Evolutionary conservation across 2,113 vertebrate genomes (phyloP).

Genomic region (Oceanites oceanicus): DNA sequence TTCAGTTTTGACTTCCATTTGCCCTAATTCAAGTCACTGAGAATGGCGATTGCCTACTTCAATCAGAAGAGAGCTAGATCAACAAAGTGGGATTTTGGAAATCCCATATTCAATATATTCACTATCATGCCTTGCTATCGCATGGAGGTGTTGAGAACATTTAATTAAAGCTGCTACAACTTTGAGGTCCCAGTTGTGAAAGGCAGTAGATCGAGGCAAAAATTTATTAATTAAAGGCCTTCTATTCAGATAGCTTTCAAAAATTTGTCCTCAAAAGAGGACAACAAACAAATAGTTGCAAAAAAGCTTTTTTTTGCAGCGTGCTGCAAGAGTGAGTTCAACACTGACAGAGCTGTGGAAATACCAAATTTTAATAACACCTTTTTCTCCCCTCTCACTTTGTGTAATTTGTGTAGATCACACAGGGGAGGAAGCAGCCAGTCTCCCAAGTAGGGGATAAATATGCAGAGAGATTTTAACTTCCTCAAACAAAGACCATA

Average conservation of each 20-base stretch:
- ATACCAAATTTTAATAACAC: background rate
- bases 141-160: background rate
- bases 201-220: background rate
- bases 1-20: background rate
- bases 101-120: background rate
- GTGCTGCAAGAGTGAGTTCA: background rate
- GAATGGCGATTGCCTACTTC: background rate
- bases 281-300: background rate
- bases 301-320: background rate
- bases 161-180: slow-evolving; percentile 28
- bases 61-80: background rate
- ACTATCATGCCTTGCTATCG: background rate
- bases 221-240: slow-evolving; percentile 9
- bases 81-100: background rate
- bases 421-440: background rate
- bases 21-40: background rate
- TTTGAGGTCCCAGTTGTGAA: background rate
- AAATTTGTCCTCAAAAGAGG: background rate
- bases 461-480: background rate
- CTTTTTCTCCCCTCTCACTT: background rate
- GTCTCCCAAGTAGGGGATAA: background rate
- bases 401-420: background rate
- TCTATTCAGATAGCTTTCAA: background rate
- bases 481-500: background rate
- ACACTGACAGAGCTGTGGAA: background rate